Percentiles rank a stretch among this genome's conserved stretches.
phyloP scores from a whole-genome alignment of 2,113 vertebrate genomes.

The Oriolus oriolus region DNA sequence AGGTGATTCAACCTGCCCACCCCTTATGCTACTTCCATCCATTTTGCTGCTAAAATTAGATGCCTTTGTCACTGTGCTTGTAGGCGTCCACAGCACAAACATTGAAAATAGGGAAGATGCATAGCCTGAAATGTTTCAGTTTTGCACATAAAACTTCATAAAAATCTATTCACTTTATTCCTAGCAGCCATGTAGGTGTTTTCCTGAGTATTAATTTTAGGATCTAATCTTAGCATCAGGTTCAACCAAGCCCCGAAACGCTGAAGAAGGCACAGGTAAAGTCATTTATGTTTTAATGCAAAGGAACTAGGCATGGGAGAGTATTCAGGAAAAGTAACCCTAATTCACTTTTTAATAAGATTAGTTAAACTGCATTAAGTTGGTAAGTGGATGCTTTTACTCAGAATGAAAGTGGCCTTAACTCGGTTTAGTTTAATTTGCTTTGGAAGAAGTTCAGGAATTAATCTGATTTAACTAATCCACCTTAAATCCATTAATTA shows the following conservation, averaged over 20 bases:
- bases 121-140: neutral
- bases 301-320: neutral
- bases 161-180: neutral
- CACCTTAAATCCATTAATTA: constrained; percentile 20
- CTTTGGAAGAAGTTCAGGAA: constrained; percentile 33
- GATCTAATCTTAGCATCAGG: neutral
- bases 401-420: constrained; percentile 15
- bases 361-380: constrained; percentile 38
- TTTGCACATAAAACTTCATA: neutral
- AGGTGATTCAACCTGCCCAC: neutral
- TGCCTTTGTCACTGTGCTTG: neutral
- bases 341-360: constrained; percentile 33
- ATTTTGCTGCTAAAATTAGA: neutral
- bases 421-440: constrained; percentile 44
- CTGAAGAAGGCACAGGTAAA: neutral
- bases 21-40: neutral
- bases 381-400: constrained; percentile 3
- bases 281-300: neutral
- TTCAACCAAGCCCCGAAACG: neutral
- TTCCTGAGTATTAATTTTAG: neutral
- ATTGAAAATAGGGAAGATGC: neutral
- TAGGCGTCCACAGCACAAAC: neutral
- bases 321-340: neutral
- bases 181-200: neutral
- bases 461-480: constrained; percentile 54